These are phyloP conservation scores for human (Homo sapiens) DNA, from an alignment of 2,113 vertebrate genomes.

Conservation along the genomic window GRCh38 chr4:163051001-163051500, in stretches of 20 bases:
- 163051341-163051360: neutral
- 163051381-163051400: slow-evolving; percentile 15
- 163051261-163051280: neutral
- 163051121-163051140: neutral
- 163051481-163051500: slow-evolving; percentile 49
- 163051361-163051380: slow-evolving; percentile 7
- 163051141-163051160: neutral
- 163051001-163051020: neutral
- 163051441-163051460: slow-evolving; percentile 23
- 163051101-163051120: neutral
- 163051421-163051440: neutral
- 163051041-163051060: neutral
- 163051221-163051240: neutral
- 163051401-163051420: slow-evolving; percentile 42
- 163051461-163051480: slow-evolving; percentile 27
- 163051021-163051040: neutral
- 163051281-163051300: neutral
- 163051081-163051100: neutral
- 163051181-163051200: neutral
- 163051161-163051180: neutral
- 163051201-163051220: neutral
- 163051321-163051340: neutral
- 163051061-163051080: neutral
- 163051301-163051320: neutral
- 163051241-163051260: neutral